Percentiles rank a stretch among this genome's conserved stretches.
Conservation (phyloP, 2,888 invertebrate genomes). For the Xestia xanthographa region DNA sequence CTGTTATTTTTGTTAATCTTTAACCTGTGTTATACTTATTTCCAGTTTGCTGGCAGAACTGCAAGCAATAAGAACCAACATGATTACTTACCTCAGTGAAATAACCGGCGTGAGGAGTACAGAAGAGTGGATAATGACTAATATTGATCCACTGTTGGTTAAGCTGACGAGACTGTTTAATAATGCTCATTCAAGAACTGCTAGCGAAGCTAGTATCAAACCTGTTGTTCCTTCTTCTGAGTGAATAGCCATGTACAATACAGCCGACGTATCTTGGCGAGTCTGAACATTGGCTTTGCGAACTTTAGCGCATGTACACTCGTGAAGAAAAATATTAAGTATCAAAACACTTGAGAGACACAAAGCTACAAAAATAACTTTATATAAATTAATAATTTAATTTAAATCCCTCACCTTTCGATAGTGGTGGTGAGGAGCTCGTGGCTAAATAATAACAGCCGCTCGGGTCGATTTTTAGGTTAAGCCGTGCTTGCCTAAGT, state of each 20-base stretch:
- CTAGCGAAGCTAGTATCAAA: slow-evolving; percentile 62
- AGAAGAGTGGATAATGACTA: slow-evolving; percentile 91
- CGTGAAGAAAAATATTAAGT: too few relatives aligned
- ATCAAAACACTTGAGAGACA: too few relatives aligned
- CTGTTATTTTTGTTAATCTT: background rate
- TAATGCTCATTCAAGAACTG: slow-evolving; percentile 58
- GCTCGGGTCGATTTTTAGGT: too few relatives aligned
- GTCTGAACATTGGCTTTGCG: too few relatives aligned
- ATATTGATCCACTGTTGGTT: slow-evolving; percentile 84
- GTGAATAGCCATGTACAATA: background rate
- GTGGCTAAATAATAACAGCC: too few relatives aligned
- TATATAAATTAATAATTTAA: too few relatives aligned
- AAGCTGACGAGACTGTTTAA: slow-evolving; percentile 81
- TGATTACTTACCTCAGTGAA: slow-evolving; percentile 87
- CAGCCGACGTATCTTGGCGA: too few relatives aligned
- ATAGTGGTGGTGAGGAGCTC: too few relatives aligned
- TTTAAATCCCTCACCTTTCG: too few relatives aligned
- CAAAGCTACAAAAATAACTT: too few relatives aligned
- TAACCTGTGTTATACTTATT: background rate
- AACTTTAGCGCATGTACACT: too few relatives aligned
- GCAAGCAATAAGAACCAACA: slow-evolving; percentile 86
- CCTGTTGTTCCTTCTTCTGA: slow-evolving; percentile 30
- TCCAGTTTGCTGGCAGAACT: slow-evolving; percentile 61
- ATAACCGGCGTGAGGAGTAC: slow-evolving; percentile 90
- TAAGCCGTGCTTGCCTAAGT: too few relatives aligned